These are phyloP conservation scores for Caretta caretta DNA, from an alignment of 2,113 vertebrate species.

Conservation along the genomic window DNA sequence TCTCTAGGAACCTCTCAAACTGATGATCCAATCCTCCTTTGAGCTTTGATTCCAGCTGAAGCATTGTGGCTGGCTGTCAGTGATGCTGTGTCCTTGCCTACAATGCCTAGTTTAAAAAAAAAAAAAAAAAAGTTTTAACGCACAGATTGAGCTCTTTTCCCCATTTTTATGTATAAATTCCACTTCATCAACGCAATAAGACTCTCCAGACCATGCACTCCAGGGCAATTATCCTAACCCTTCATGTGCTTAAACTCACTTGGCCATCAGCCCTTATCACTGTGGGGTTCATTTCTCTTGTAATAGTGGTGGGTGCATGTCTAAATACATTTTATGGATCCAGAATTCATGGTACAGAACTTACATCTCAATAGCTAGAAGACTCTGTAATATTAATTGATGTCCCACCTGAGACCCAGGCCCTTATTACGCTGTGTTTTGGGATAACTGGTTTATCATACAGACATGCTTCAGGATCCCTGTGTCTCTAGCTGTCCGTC, in stretches of 20 bases:
- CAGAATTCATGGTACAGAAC: constrained; percentile 14
- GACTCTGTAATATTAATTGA: not conserved
- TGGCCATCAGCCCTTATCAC: constrained; percentile 43
- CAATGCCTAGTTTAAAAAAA: not conserved
- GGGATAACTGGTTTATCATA: not conserved
- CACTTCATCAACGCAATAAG: constrained; percentile 7
- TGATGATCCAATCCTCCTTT: not conserved
- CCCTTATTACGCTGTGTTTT: not conserved
- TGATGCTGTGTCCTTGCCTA: fast-evolving
- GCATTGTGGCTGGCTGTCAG: not conserved
- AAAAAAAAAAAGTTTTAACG: not conserved
- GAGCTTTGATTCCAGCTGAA: not conserved
- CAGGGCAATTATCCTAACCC: not conserved
- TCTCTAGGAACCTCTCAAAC: not conserved
- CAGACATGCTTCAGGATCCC: not conserved
- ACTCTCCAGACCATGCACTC: constrained; percentile 2
- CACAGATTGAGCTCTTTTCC: not conserved
- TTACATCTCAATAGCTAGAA: not conserved
- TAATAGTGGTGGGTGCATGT: not conserved
- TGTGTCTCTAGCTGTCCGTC: not conserved
- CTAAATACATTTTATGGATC: not conserved
- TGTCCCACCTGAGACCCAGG: constrained; percentile 30
- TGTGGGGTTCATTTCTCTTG: not conserved
- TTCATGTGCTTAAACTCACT: constrained; percentile 13
- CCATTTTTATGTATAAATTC: constrained; percentile 1